Percentiles rank a stretch among this genome's conserved stretches.
phyloP scores from a whole-genome alignment of 2,113 vertebrate species.

The Pluvianellus socialis region DNA sequence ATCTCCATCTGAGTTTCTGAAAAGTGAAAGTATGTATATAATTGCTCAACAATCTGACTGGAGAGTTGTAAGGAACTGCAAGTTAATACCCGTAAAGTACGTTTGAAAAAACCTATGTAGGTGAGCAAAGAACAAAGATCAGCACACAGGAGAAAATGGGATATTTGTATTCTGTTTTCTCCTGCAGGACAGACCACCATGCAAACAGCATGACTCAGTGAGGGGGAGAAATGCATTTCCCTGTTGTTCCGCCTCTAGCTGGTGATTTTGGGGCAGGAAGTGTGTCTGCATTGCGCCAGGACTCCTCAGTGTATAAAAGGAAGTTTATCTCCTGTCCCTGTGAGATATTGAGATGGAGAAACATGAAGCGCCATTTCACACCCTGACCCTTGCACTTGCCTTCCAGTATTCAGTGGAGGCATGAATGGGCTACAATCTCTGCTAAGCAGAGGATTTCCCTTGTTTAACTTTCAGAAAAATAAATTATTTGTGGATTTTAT shows the following conservation, averaged over 20 bases:
- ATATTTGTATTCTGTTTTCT: background rate
- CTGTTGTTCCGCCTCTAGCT: background rate
- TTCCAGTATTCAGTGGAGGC: background rate
- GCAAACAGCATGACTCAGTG: background rate
- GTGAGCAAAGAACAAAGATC: background rate
- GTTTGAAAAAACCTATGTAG: background rate
- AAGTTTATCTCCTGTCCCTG: background rate
- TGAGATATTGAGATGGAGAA: background rate
- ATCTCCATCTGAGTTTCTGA: background rate
- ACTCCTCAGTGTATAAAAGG: background rate
- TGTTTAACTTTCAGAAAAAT: background rate
- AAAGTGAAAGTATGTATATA: background rate
- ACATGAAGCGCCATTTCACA: background rate
- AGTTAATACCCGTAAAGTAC: background rate
- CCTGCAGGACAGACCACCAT: background rate
- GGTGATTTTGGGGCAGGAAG: background rate
- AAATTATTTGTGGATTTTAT: background rate
- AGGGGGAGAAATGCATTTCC: background rate
- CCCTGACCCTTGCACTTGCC: background rate
- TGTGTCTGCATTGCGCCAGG: background rate
- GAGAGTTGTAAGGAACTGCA: constrained; percentile 5
- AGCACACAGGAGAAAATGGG: background rate
- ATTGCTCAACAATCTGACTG: background rate
- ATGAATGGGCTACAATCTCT: accelerated
- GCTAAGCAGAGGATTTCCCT: background rate